Conservation (phyloP, 2,888 invertebrate species). For the Dynastes maya region DNA sequence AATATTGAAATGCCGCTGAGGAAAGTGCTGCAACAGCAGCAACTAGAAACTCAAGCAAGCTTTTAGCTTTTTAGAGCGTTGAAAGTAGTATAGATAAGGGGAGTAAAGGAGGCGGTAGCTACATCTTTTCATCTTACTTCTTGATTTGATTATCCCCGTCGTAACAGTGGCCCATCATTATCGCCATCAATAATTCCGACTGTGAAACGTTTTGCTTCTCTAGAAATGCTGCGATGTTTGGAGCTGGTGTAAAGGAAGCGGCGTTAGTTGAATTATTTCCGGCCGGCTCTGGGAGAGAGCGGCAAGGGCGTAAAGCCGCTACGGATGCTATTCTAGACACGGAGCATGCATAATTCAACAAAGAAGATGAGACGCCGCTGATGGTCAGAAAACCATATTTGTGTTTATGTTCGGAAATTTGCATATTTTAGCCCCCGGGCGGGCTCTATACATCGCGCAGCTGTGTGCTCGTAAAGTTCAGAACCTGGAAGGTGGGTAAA, state of each 20-base stretch:
- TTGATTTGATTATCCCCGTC: neutral
- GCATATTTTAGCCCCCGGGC: constrained; percentile 33
- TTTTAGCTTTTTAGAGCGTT: neutral
- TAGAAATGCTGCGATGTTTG: neutral
- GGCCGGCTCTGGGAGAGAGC: neutral
- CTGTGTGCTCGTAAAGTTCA: constrained; percentile 37
- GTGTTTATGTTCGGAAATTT: constrained; percentile 43
- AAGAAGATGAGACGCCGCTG: constrained; percentile 33
- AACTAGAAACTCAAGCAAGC: neutral
- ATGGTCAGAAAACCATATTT: constrained; percentile 43
- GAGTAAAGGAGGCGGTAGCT: neutral
- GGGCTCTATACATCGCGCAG: neutral
- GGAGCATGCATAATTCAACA: constrained; percentile 46
- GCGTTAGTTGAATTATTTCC: constrained; percentile 35
- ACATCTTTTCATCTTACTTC: neutral
- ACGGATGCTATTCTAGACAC: constrained; percentile 28
- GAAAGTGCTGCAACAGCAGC: neutral
- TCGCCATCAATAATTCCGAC: constrained; percentile 38
- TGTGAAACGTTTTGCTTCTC: neutral
- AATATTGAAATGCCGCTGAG: neutral
- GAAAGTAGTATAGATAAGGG: no score
- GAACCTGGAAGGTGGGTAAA: constrained; percentile 25
- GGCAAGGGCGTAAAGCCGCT: neutral
- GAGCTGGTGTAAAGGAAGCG: neutral
- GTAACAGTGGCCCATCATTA: constrained; percentile 24